Conservation (phyloP, 2,888 invertebrate genomes). For the Diplolepis rosae region DNA sequence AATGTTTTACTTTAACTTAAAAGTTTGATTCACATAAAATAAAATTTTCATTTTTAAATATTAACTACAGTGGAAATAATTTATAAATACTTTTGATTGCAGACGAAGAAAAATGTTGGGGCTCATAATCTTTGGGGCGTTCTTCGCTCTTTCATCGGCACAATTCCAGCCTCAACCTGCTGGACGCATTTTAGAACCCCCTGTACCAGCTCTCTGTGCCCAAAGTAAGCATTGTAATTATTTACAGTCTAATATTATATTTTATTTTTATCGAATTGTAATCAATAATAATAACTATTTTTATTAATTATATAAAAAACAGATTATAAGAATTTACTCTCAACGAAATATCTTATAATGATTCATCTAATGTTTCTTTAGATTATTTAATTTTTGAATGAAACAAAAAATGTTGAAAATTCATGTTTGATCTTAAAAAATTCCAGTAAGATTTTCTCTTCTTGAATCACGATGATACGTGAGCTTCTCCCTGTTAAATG, state of each 20-base stretch:
- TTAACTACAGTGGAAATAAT: slow-evolving; percentile 5
- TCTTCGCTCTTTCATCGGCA: slow-evolving; percentile 76
- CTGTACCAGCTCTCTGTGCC: slow-evolving; percentile 84
- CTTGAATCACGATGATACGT: neutral
- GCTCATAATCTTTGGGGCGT: slow-evolving; percentile 64
- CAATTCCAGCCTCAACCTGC: slow-evolving; percentile 80
- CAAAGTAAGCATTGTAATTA: slow-evolving; percentile 77
- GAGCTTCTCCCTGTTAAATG: neutral
- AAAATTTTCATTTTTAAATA: no score
- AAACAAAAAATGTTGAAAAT: neutral
- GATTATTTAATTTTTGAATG: neutral
- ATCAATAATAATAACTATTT: neutral
- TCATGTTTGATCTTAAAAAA: neutral
- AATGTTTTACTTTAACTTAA: no score
- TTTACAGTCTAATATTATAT: no score
- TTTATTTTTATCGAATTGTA: neutral
- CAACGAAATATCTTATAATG: no score
- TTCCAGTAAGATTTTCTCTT: neutral
- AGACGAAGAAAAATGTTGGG: slow-evolving; percentile 59
- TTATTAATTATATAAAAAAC: neutral
- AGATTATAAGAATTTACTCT: neutral
- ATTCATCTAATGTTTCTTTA: no score
- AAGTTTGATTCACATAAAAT: no score
- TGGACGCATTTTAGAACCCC: slow-evolving; percentile 86
- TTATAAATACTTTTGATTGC: slow-evolving; percentile 29